Evolutionary conservation across 2,888 invertebrate genomes (phyloP).

Genomic region (Resseliella maxima): DNA sequence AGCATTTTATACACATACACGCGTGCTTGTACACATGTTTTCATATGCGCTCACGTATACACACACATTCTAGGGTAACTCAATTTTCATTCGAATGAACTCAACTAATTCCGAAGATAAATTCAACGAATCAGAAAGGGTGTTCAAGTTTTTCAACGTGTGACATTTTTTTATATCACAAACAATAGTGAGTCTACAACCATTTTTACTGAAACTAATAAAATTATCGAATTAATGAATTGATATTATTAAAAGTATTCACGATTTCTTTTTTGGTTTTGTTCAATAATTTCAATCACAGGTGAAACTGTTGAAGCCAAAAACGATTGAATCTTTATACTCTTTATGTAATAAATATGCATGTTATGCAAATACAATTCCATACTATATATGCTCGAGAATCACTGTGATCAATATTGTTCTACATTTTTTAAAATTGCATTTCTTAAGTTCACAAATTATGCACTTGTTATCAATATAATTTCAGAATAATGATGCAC

Average conservation of each 20-base stretch:
- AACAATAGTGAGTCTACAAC: no score
- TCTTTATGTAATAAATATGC: no score
- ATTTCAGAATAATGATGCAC: not conserved
- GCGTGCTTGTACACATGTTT: slow-evolving; percentile 14
- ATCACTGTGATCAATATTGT: not conserved
- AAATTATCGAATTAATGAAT: no score
- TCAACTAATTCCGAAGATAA: not conserved
- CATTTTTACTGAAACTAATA: no score
- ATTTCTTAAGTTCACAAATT: not conserved
- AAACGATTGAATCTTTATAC: no score
- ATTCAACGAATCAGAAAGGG: not conserved
- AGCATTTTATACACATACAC: slow-evolving; percentile 16
- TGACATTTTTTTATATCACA: not conserved
- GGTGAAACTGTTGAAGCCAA: no score
- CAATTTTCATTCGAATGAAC: not conserved
- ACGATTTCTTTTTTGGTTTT: no score
- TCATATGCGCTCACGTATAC: slow-evolving; percentile 39
- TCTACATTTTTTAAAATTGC: not conserved
- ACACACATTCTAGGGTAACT: not conserved
- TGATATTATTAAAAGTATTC: no score
- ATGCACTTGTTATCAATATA: not conserved
- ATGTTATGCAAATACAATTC: no score
- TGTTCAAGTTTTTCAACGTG: not conserved
- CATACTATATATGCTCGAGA: no score
- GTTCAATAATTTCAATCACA: no score